Percentiles rank a stretch among this genome's conserved stretches.
These are phyloP conservation scores for Prolemur simus DNA, from an alignment of 2,113 vertebrate genomes.

Conservation along the genomic window DNA sequence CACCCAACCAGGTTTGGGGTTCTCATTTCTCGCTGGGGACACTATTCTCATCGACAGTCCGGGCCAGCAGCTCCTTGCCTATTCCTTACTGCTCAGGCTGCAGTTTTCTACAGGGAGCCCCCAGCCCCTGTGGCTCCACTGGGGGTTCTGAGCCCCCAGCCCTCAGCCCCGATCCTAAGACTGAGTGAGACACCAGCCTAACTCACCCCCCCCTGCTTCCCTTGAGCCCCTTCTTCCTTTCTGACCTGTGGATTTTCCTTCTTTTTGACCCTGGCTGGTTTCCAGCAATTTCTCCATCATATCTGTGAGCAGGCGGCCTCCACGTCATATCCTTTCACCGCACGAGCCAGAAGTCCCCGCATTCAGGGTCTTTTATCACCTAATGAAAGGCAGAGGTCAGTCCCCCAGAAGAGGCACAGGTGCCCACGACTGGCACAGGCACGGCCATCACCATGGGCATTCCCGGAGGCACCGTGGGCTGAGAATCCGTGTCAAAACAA, in stretches of 20 bases:
- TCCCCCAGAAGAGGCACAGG: not conserved
- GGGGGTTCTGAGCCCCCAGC: rapidly evolving
- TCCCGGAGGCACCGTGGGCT: not conserved
- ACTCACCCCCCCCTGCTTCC: too few relatives aligned
- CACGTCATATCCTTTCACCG: rapidly evolving
- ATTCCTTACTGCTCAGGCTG: rapidly evolving
- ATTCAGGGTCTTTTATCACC: not conserved
- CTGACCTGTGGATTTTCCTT: too few relatives aligned
- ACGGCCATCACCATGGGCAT: rapidly evolving
- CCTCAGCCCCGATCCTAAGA: not conserved
- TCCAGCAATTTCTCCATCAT: not conserved
- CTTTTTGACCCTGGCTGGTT: not conserved
- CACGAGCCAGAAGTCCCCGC: rapidly evolving
- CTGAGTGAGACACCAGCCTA: rapidly evolving
- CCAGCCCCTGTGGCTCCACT: rapidly evolving
- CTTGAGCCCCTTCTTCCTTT: too few relatives aligned
- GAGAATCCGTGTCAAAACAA: too few relatives aligned
- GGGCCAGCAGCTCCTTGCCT: rapidly evolving
- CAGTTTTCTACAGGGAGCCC: rapidly evolving
- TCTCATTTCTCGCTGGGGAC: rapidly evolving
- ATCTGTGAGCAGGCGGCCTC: not conserved
- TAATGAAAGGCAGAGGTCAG: not conserved
- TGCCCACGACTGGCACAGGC: rapidly evolving
- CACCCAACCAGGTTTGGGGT: rapidly evolving
- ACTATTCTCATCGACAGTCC: not conserved